Evolutionary conservation across 2,113 vertebrate species (phyloP).

Genomic region (Otolemur garnettii): DNA sequence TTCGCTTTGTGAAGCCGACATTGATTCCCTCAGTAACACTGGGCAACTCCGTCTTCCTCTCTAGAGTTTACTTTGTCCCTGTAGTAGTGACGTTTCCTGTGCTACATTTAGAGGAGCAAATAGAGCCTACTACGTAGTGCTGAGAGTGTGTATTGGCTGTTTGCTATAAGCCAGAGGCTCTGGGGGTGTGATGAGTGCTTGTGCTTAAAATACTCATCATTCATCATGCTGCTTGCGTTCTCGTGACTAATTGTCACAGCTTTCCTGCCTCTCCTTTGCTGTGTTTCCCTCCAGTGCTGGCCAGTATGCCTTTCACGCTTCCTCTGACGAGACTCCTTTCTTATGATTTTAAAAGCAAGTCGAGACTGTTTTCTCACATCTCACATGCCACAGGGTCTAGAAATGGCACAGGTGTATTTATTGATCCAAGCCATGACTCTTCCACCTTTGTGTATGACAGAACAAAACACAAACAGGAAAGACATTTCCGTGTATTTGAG

Average conservation of each 20-base stretch:
- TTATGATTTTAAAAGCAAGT: not conserved
- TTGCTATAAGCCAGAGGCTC: not conserved
- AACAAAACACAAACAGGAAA: not conserved
- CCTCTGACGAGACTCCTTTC: not conserved
- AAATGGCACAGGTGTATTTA: not conserved
- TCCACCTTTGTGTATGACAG: not conserved
- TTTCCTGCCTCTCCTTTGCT: slow-evolving; percentile 22
- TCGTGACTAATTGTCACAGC: not conserved
- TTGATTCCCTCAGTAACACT: not conserved
- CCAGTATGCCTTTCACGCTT: not conserved
- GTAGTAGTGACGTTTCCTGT: not conserved
- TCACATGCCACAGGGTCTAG: not conserved
- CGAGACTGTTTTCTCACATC: slow-evolving; percentile 26
- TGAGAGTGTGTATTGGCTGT: not conserved
- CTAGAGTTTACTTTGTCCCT: not conserved
- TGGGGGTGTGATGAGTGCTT: not conserved
- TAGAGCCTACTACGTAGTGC: not conserved
- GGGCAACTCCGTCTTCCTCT: not conserved
- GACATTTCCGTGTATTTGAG: not conserved
- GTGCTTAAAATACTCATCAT: not conserved
- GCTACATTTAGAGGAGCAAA: not conserved
- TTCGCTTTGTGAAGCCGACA: not conserved
- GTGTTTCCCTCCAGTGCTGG: not conserved
- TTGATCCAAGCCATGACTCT: not conserved
- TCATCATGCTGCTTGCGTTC: not conserved